phyloP scores from a whole-genome alignment of 2,888 invertebrate species.

The Ecdyonurus torrentis region DNA sequence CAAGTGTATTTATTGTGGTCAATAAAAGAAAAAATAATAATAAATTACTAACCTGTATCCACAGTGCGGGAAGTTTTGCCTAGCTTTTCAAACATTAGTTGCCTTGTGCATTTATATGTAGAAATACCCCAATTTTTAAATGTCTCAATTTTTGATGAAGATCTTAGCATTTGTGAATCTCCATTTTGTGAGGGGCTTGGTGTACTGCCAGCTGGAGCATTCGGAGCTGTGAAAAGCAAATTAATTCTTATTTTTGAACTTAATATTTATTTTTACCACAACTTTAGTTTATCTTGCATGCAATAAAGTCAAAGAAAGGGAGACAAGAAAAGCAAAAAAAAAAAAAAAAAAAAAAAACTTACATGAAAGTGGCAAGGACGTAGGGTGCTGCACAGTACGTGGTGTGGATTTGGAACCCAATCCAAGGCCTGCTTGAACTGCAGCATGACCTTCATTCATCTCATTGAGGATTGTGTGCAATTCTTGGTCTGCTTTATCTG shows the following conservation, averaged over 20 bases:
- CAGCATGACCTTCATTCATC: background rate
- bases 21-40: background rate
- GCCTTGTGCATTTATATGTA: slow-evolving; percentile 95
- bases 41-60: slow-evolving; percentile 46
- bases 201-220: background rate
- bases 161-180: slow-evolving; percentile 43
- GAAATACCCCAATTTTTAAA: slow-evolving; percentile 95
- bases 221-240: too few relatives aligned
- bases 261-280: too few relatives aligned
- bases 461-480: background rate
- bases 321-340: background rate
- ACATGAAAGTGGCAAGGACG: slow-evolving; percentile 1
- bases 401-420: background rate
- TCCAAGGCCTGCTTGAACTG: background rate
- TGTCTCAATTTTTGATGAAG: slow-evolving; percentile 76
- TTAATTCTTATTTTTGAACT: too few relatives aligned
- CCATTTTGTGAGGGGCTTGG: slow-evolving; percentile 44
- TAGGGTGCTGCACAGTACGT: slow-evolving; percentile 7
- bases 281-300: too few relatives aligned
- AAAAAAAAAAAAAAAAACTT: background rate
- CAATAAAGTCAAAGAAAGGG: background rate
- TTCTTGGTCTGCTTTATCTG: background rate
- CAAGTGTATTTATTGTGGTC: too few relatives aligned
- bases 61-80: slow-evolving; percentile 86
- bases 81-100: slow-evolving; percentile 87